Percentiles rank a stretch among this genome's conserved stretches.
Evolutionary conservation across 2,797 vertebrate species (phyloP).

Genomic region (Acrossocheilus wenchowensis): DNA sequence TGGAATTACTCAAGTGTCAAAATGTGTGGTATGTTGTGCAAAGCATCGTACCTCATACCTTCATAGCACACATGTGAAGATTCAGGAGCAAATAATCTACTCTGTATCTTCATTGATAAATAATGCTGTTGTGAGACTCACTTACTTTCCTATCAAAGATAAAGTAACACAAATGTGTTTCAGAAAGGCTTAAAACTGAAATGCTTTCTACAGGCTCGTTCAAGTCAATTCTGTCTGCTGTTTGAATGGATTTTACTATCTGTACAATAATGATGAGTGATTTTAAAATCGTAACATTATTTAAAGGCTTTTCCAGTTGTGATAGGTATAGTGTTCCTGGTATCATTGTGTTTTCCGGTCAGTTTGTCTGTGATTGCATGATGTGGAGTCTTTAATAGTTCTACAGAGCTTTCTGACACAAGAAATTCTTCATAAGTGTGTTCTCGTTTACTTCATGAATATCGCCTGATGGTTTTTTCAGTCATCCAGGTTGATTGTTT

Average conservation of each 20-base stretch:
- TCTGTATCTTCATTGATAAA: conserved; percentile 4
- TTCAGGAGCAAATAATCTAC: neutral
- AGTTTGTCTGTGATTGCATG: conserved; percentile 35
- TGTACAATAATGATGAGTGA: conserved; percentile 10
- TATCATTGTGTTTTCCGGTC: neutral
- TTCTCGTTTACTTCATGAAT: neutral
- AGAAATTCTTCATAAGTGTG: neutral
- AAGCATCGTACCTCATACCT: neutral
- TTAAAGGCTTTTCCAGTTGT: conserved; percentile 18
- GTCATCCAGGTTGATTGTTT: conserved; percentile 16
- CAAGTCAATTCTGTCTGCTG: neutral
- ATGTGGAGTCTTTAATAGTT: neutral
- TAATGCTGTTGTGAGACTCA: conserved; percentile 4
- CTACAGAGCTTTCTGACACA: conserved; percentile 1
- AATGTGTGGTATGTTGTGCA: neutral
- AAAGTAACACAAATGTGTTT: neutral
- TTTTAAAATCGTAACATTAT: neutral
- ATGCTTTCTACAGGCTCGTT: neutral
- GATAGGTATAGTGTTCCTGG: neutral
- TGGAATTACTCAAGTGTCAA: neutral
- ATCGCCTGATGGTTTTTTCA: conserved; percentile 11
- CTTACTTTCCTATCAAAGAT: neutral
- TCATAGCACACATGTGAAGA: conserved; percentile 11
- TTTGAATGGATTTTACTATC: neutral
- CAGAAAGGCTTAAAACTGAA: neutral